phyloP scores from a whole-genome alignment of 2,888 invertebrate species.

The Mellilla xanthometata region DNA sequence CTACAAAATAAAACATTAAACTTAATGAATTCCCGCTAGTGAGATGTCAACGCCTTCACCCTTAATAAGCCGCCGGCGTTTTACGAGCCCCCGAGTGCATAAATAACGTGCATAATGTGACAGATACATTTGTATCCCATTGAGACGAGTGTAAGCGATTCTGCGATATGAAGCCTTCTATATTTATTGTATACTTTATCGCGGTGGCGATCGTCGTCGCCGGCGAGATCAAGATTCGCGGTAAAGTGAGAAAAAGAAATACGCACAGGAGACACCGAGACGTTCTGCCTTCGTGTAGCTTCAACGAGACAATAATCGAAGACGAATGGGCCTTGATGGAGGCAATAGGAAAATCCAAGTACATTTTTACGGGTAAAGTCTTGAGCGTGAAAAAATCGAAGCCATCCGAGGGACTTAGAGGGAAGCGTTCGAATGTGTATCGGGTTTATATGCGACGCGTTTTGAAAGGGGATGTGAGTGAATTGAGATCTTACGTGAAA shows the following conservation, averaged over 20 bases:
- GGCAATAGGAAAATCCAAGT: constrained; percentile 75
- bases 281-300: constrained; percentile 68
- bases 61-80: constrained; percentile 64
- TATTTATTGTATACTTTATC: constrained; percentile 73
- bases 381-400: constrained; percentile 69
- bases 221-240: constrained; percentile 72
- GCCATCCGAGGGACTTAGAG: constrained; percentile 46
- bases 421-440: constrained; percentile 69
- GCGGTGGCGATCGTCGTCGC: constrained; percentile 64
- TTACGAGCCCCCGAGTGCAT: constrained; percentile 62
- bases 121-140: constrained; percentile 69
- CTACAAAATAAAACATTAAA: constrained; percentile 52
- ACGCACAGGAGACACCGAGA: constrained; percentile 69
- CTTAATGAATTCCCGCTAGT: constrained; percentile 65
- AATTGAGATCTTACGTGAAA: constrained; percentile 62
- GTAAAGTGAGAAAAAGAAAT: constrained; percentile 75
- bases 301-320: constrained; percentile 77
- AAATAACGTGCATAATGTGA: constrained; percentile 77
- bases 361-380: constrained; percentile 79
- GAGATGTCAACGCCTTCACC: constrained; percentile 67
- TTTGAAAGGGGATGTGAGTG: constrained; percentile 70
- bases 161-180: constrained; percentile 65
- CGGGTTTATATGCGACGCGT: constrained; percentile 71
- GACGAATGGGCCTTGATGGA: constrained; percentile 78
- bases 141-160: constrained; percentile 63